Evolutionary conservation across 2,797 vertebrate species (phyloP), one percentile per base, ranked within the genome.

Genomic region (Myotis myotis): DNA sequence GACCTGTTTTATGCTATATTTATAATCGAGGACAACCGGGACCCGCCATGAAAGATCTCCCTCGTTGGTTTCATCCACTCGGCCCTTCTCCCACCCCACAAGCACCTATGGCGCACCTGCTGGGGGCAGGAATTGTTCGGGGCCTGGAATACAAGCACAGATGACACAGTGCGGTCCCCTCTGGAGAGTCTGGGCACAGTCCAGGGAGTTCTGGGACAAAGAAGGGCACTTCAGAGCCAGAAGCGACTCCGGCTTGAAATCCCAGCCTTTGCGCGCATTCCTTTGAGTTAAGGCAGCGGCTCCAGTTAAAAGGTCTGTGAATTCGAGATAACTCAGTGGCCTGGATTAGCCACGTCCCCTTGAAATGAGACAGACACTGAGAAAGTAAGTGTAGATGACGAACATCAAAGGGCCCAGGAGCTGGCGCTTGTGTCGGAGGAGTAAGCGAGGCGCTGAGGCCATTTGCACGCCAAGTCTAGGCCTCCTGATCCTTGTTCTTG

Each of bases 261-360:
- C 60, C 47, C 57, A 49, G 22, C 5, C 3, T 38, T 38, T 28
- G 33, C 55, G 44, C n/a, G 74, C 57, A 8, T 25, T 55, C 60
- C 71, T 93, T 95, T 78, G 87, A 93, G 83, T 85, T 79, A 92
- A 33, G n/a, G 71, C 60, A 25, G 9, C 11, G 19, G 57, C 79
- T 28, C 13, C 30, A 20, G 57, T 47, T n/a, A 10, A 51, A 47
- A 49, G 28, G 30, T 19, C 66, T 72, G 68, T 71, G 83, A 78
- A 62, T 85, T 53, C 47, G 66, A 66, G 85, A 41, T 78, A 70
- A 74, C 70, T 84, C 41, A 4, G 57, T 36, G 36, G 70, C 7
- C 0, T 5, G 80, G 68, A 79, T 91, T 62, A 93, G 57, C 62
- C 8, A 28, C 0, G 41, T 62, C 64, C 47, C 87, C 91, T 89